Evolutionary conservation across 2,113 vertebrate species (phyloP), one percentile per base, ranked within the genome.

Genomic region (Hipposideros armiger): DNA sequence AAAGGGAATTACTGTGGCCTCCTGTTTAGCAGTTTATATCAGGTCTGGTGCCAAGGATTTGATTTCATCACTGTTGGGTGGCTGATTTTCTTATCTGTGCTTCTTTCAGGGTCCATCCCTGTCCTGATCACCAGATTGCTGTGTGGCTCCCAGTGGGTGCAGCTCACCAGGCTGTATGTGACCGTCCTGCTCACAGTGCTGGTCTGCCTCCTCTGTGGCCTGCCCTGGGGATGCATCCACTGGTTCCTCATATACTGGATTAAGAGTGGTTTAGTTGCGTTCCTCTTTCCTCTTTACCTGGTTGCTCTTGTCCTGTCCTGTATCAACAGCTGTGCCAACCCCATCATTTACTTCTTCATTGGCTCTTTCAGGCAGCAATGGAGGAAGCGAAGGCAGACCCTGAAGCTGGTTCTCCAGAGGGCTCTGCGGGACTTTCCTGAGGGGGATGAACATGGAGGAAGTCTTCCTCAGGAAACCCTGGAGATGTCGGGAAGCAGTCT

Each of bases 231-330:
- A n/a, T n/a, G 86, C 22, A 74, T 86, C n/a, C 2, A 6, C 11
- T 24, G 20, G 19, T 66, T 92, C 36, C n/a, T 90, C 2, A 3
- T 80, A 14, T 0, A 3, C 9, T 73, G 78, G 84, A 1, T 89
- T 32, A 0, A 30, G 2, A 1, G 1, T 5, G 1, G 13, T 10
- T 1, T 0, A 0, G 2, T 0, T 7, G 6, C 10, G 1, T 30
- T 47, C 19, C 17, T 0, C 5, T 9, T 20, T 20, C 24, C 1
- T 13, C 0, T 11, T 54, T 26, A 1, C 19, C 14, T 5, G 11
- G 11, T 50, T 26, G 16, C 13, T 4, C 0, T 3, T 5, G 2
- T 84, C 15, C 24, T 91, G 54, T 54, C 73, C 28, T 11, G 36
- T 17, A 6, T 86, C 9, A 81, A 69, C 16, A 56, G 32, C 56